Evolutionary conservation across 2,888 invertebrate genomes (phyloP).

Genomic region (Drosophila hamatofila): DNA sequence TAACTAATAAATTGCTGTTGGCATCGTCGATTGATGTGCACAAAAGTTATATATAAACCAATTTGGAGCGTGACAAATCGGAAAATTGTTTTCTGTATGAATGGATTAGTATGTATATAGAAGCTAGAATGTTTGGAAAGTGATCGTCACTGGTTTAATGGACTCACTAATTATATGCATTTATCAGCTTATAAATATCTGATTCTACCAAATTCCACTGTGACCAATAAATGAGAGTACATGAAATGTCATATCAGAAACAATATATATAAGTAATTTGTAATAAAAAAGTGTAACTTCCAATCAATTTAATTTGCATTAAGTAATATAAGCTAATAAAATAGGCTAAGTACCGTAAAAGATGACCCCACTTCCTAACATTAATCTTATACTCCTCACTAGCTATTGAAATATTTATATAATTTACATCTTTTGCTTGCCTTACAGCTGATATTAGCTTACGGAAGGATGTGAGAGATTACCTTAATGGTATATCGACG

Average conservation of each 20-base stretch:
- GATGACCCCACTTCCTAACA: too few species aligned
- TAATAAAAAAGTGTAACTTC: background rate
- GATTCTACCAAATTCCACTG: background rate
- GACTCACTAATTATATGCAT: background rate
- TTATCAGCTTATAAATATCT: background rate
- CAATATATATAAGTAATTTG: background rate
- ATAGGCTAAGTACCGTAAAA: background rate
- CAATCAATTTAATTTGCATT: background rate
- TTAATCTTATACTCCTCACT: background rate
- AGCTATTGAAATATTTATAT: background rate
- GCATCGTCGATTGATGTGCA: too few species aligned
- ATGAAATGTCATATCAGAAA: background rate
- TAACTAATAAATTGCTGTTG: too few species aligned
- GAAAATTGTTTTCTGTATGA: background rate
- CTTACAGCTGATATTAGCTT: slow-evolving; percentile 39
- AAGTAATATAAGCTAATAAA: background rate
- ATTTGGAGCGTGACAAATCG: too few species aligned
- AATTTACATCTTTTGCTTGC: background rate
- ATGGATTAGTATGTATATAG: background rate
- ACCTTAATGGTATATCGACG: slow-evolving; percentile 48
- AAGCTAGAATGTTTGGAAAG: background rate
- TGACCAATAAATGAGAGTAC: background rate
- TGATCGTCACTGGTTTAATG: too few species aligned
- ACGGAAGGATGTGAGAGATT: slow-evolving; percentile 30
- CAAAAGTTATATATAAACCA: too few species aligned